Percentiles rank a stretch among this genome's conserved stretches.
phyloP scores from a whole-genome alignment of 2,888 invertebrate genomes.

The Ganaspis brasiliensis region DNA sequence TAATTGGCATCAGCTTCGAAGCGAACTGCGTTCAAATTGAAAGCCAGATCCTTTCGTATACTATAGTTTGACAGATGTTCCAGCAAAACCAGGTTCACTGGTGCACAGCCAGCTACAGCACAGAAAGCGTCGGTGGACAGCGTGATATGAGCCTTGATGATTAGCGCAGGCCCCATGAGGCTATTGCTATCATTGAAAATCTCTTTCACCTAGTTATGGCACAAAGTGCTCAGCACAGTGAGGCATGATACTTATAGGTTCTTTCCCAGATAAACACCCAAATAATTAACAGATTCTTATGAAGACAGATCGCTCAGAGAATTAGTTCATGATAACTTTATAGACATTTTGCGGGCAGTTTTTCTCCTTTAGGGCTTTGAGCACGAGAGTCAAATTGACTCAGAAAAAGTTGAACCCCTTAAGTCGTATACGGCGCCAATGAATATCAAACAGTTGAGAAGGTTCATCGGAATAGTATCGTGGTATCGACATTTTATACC shows the following conservation, averaged over 20 bases:
- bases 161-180: constrained; percentile 52
- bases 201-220: not conserved
- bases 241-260: constrained; percentile 16
- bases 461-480: no score
- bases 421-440: no score
- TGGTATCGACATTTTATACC: no score
- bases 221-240: constrained; percentile 41
- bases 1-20: not conserved
- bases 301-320: no score
- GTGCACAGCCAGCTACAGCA: constrained; percentile 12
- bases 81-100: constrained; percentile 12
- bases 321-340: no score
- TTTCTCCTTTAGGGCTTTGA: no score
- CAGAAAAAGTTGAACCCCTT: no score
- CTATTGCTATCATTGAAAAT: constrained; percentile 15
- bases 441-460: no score
- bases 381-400: no score
- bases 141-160: constrained; percentile 33
- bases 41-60: not conserved
- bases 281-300: constrained; percentile 38
- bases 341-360: no score
- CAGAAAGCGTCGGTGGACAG: not conserved
- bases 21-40: not conserved
- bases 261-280: no score
- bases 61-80: not conserved